A percentile compares a stretch with the other conserved stretches of the same genome.
These are phyloP conservation scores for Schlechtendalia chinensis DNA, from an alignment of 1,140 invertebrate species.

Conservation along the genomic window DNA sequence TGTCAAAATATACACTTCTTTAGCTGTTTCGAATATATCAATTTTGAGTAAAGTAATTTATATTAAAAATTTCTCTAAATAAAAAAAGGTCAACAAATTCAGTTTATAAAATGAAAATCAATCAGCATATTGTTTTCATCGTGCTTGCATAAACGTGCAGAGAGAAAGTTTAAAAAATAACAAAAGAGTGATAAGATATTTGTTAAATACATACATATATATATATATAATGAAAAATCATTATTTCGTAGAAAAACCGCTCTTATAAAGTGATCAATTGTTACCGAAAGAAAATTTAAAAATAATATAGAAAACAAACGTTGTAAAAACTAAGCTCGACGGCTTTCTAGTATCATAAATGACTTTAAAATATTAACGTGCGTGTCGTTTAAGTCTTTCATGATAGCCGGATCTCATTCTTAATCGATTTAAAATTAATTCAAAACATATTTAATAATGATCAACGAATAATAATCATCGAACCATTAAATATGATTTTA, in stretches of 20 bases:
- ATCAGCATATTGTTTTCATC: constrained; percentile 7
- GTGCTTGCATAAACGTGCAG: constrained; percentile 11
- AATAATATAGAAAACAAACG: constrained; percentile 28
- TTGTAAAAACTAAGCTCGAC: neutral
- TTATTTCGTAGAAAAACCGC: constrained; percentile 22
- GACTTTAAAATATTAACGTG: neutral
- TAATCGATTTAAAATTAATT: constrained; percentile 10
- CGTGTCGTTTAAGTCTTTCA: neutral
- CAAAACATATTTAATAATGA: neutral
- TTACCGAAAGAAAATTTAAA: constrained; percentile 4
- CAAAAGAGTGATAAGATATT: constrained; percentile 9
- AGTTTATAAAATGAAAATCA: neutral
- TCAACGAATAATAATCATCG: neutral
- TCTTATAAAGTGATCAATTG: constrained; percentile 27
- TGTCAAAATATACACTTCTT: too few relatives aligned
- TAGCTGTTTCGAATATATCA: neutral
- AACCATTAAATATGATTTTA: neutral
- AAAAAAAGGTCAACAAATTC: neutral
- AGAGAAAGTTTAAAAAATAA: constrained; percentile 31
- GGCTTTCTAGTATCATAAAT: constrained; percentile 15
- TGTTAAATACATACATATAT: too few relatives aligned
- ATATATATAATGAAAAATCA: constrained; percentile 23
- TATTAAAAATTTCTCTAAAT: neutral
- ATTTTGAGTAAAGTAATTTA: neutral
- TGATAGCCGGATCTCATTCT: neutral